Base-by-base conservation (phyloP, 2,113 vertebrate genomes). In the Thermophis baileyi region DNA sequence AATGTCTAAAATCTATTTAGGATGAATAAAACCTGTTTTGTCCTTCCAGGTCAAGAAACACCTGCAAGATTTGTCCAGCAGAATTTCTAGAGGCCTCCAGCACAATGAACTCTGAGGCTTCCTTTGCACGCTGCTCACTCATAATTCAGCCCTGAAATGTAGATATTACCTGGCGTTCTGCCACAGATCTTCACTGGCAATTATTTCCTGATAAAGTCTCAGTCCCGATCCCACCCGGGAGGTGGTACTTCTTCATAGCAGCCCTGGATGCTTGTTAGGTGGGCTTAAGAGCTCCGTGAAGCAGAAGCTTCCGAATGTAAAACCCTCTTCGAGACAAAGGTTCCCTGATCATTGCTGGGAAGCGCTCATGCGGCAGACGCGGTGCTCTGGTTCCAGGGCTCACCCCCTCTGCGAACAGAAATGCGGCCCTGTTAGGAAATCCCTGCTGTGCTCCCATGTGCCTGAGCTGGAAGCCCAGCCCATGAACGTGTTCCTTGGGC, bases 31-130 rank as follows among this genome's bases (percentile, higher is more conserved):
- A 40, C 0, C 2, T 57, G 4, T 40, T 14, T 53, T 74, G n/a
- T 18, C 18, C 57, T 22, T n/a, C 53, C 96, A 99, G 99, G 99
- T 99, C 95, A 99, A 99, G 97, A 99, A 99, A 95, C 99, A 99
- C 51, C 94, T 99, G 87, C 99, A 99, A 95, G 99, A 99, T 89
- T 97, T 99, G 94, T 98, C 98, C 89, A 98, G 98, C 95, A 98
- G 99, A 95, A 98, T 99, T 90, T 99, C 98, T 4, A 97, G 98
- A 88, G 99, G 98, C 14, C 98, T 99, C n/a, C 94, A 97, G 10
- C 99, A 99, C 97, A 99, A 99, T 0, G 99, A 99, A 91, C 98
- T 99, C 49, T 99, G 96, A 99, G 86, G 40, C 20, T n/a, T 0
- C 6, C 40, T 0, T 89, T 93, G 11, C 85, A 7, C 4, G 3